Evolutionary conservation across 2,888 invertebrate species (phyloP), one percentile per base, ranked within the genome.

Genomic region (Acanthosepion lycidas): DNA sequence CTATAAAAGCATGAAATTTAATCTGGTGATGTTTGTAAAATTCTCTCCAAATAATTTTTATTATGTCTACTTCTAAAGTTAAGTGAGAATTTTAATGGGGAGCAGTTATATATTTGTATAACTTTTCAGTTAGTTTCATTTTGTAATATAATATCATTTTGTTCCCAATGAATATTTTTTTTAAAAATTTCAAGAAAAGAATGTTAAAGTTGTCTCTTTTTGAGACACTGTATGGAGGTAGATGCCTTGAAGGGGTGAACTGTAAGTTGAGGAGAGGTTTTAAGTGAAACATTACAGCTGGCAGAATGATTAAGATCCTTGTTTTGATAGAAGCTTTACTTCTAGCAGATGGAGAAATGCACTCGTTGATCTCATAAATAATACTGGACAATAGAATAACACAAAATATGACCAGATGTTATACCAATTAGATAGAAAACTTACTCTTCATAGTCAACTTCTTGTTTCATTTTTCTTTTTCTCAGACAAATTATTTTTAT

Each of bases 261-360:
- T 33, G 78, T 78, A n/a, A n/a, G 12, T 78, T 78, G 78, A 78
- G 33, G n/a, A 78, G 78, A 78, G 78, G n/a, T 18, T 78, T 78
- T 15, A 78, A n/a, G 78, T n/a, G 78, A 78, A 78, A n/a, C n/a
- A n/a, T 78, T 78, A 78, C 78, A 78, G 78, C 78, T 78, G 78
- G 78, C 15, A 78, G 78, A 78, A 78, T 78, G 78, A 78, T 78
- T 78, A 78, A n/a, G 78, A n/a, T 78, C n/a, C n/a, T 78, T 78
- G 78, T 78, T 78, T 78, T n/a, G 78, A 78, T 78, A 78, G 78
- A 78, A 15, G n/a, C 23, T 78, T 78, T 78, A 5, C n/a, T 78
- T 78, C n/a, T 78, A 78, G 78, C 78, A 78, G 78, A 78, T 78
- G 78, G 78, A 78, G 78, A n/a, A 78, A 78, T 78, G 78, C n/a